Base-by-base conservation (phyloP, 2,113 vertebrate genomes). In the Cervus canadensis region DNA sequence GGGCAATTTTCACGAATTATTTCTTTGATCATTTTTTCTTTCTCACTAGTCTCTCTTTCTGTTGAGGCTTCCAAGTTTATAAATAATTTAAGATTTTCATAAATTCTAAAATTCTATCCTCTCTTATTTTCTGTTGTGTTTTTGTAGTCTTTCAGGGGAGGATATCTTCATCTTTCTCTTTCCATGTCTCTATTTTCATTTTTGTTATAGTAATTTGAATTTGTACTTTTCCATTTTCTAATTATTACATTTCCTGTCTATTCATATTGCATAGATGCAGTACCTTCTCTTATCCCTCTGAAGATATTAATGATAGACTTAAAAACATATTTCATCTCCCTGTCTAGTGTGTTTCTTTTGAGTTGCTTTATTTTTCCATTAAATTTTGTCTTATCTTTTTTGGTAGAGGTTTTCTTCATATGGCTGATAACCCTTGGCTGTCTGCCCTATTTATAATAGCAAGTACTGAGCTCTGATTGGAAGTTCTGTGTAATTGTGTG, bases 161-260 rank as follows among this genome's bases (percentile, higher is more conserved):
- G 23, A 52, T 50, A 52, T 2, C 26, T 56, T 52, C 15, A 67
- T 59, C 52, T 50, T 60, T 92, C 78, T 50, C 5, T 81, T 95
- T 91, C 13, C 50, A 25, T 85, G 40, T 88, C 43, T 89, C 74
- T 81, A 21, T 54, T 95, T 67, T 91, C 7, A 45, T 78, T 86
- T 95, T 19, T 96, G 52, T 50, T 93, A 76, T 17, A 78, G 50
- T 62, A 6, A 94, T 87, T 43, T 94, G 45, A 89, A 86, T 97
- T 40, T 89, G 15, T 52, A 78, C 48, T 78, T 87, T 74, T 87
- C 87, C 26, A 5, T 50, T 96, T 96, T 88, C 78, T 89, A 64
- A 59, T 82, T 26, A 67, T 81, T 82, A 9, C 4, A 30, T 96
- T 89, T 85, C 30, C 81, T 7, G 13, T 36, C 33, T 92, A 25